Evolutionary conservation across 2,797 vertebrate species (phyloP).

Genomic region (Distichodus sexfasciatus): DNA sequence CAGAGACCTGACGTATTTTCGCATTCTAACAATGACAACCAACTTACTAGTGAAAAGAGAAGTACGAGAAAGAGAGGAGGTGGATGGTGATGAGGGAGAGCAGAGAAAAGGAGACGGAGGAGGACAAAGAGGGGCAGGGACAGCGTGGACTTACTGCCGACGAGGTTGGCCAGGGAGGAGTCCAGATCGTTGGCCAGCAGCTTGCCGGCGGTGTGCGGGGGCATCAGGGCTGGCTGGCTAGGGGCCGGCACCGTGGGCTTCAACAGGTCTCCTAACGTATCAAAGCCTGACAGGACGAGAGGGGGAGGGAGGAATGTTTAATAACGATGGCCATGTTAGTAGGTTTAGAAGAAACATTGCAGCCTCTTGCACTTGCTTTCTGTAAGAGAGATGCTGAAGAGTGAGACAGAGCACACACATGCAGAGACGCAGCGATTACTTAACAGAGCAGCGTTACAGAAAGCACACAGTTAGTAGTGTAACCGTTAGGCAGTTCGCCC

Average conservation of each 20-base stretch:
- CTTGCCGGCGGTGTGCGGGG: conserved; percentile 72
- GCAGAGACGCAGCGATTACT: background rate
- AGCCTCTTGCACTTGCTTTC: background rate
- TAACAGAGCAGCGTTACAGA: background rate
- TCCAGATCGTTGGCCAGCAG: conserved; percentile 84
- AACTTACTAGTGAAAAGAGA: too few relatives aligned
- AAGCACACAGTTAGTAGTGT: background rate
- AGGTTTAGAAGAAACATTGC: background rate
- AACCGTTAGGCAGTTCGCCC: too few relatives aligned
- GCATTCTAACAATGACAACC: too few relatives aligned
- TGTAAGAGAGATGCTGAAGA: background rate
- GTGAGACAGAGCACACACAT: background rate
- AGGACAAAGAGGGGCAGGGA: too few relatives aligned
- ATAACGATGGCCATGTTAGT: background rate
- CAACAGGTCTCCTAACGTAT: conserved; percentile 78
- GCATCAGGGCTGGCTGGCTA: conserved; percentile 65
- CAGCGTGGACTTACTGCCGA: conserved; percentile 83
- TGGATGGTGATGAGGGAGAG: too few relatives aligned
- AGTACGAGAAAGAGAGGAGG: background rate
- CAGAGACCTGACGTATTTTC: too few relatives aligned
- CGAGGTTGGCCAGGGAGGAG: conserved; percentile 85
- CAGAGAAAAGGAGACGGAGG: background rate
- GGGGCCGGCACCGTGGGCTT: conserved; percentile 78
- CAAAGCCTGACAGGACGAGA: conserved; percentile 63
- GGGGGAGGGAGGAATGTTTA: background rate